Evolutionary conservation across 2,888 invertebrate species (phyloP).

Genomic region (Pseudolycoriella hygida): DNA sequence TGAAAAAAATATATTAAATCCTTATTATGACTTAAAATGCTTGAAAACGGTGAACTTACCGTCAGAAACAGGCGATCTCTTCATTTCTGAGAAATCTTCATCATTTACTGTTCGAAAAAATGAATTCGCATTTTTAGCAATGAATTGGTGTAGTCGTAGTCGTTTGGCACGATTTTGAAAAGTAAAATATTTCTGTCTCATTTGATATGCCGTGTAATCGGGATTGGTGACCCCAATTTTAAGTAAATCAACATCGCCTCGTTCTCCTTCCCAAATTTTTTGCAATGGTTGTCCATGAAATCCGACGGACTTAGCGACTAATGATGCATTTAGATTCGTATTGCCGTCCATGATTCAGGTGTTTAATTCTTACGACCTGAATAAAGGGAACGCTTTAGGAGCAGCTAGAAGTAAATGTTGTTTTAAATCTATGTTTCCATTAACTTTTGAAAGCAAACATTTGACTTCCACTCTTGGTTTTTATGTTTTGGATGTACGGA

Average conservation of each 20-base stretch:
- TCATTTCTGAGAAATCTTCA: constrained; percentile 28
- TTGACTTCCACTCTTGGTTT: no score
- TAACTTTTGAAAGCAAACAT: no score
- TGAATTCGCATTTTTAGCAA: constrained; percentile 65
- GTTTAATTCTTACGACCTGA: no score
- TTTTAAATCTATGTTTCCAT: no score
- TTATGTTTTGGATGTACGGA: no score
- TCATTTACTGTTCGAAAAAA: constrained; percentile 43
- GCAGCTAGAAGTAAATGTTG: no score
- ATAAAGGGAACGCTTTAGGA: no score
- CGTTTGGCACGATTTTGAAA: constrained; percentile 73
- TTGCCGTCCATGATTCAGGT: background rate
- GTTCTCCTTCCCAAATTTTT: constrained; percentile 74
- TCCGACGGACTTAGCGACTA: constrained; percentile 52
- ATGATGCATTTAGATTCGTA: constrained; percentile 3
- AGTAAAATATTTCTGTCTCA: constrained; percentile 61
- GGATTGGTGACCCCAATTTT: constrained; percentile 42
- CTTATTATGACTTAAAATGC: constrained; percentile 2
- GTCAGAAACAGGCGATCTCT: background rate
- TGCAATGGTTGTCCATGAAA: constrained; percentile 77
- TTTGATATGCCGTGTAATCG: constrained; percentile 58
- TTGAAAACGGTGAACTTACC: constrained; percentile 2
- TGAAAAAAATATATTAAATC: background rate
- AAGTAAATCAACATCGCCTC: constrained; percentile 55
- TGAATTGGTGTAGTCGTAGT: constrained; percentile 69